Percentiles rank a stretch among this genome's conserved stretches.
These are phyloP conservation scores for Rhinolophus ferrumequinum DNA, from an alignment of 2,113 vertebrate genomes.

Conservation along the genomic window DNA sequence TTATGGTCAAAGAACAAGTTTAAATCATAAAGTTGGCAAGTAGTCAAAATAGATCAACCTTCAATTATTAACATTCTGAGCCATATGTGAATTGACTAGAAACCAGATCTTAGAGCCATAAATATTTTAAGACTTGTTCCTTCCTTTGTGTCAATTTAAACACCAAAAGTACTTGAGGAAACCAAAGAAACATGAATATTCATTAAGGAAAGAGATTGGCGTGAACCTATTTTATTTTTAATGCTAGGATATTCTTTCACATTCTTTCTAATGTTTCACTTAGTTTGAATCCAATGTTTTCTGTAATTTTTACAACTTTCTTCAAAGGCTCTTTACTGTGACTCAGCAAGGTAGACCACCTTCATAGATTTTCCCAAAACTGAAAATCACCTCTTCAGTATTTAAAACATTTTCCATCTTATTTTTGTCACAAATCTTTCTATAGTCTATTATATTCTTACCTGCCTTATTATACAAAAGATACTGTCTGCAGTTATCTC, in stretches of 20 bases:
- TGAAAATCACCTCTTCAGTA: not conserved
- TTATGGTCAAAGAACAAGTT: slow-evolving; percentile 28
- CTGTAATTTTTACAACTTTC: slow-evolving; percentile 39
- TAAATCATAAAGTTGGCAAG: slow-evolving; percentile 42
- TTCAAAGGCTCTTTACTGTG: not conserved
- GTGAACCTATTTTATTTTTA: slow-evolving; percentile 26
- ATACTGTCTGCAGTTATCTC: not conserved
- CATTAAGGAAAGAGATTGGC: slow-evolving; percentile 19
- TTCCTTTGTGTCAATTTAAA: slow-evolving; percentile 50
- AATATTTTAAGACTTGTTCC: slow-evolving; percentile 37
- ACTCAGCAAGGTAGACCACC: not conserved
- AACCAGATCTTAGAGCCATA: slow-evolving; percentile 18
- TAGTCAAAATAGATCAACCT: slow-evolving; percentile 2
- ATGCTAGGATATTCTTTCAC: slow-evolving; percentile 5
- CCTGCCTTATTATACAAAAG: not conserved
- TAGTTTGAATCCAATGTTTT: slow-evolving; percentile 4
- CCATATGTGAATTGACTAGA: slow-evolving; percentile 30
- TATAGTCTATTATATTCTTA: not conserved
- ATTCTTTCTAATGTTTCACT: slow-evolving; percentile 49
- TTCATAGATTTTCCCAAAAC: not conserved
- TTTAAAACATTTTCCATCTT: slow-evolving; percentile 25
- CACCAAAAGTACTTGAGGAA: slow-evolving; percentile 33
- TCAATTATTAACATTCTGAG: slow-evolving; percentile 40
- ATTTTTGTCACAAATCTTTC: not conserved
- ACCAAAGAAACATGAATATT: slow-evolving; percentile 12